Evolutionary conservation across 2,113 vertebrate species (phyloP).

Genomic region (Phoenicopterus ruber): DNA sequence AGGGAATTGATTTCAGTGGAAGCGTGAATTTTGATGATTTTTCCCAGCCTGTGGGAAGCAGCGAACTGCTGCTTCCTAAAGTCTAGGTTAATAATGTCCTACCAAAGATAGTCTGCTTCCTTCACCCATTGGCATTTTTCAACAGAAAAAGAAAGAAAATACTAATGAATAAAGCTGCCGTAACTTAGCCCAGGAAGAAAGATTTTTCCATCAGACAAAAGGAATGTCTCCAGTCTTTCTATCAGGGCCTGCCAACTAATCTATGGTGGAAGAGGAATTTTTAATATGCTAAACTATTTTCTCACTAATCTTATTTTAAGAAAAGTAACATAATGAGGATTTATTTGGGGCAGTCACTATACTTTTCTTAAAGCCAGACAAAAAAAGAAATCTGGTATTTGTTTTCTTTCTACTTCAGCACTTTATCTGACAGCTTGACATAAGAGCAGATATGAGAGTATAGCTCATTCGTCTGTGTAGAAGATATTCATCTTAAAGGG

Average conservation of each 20-base stretch:
- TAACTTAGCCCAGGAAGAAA: not conserved
- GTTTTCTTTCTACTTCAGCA: conserved; percentile 35
- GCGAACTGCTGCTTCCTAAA: not conserved
- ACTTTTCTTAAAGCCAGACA: not conserved
- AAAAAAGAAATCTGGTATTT: conserved; percentile 41
- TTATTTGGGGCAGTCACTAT: not conserved
- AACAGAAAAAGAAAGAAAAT: not conserved
- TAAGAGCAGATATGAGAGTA: not conserved
- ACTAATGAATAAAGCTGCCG: not conserved
- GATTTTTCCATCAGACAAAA: conserved; percentile 12
- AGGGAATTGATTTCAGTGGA: not conserved
- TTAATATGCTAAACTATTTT: conserved; percentile 4
- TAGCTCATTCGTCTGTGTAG: not conserved
- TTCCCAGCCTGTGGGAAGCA: not conserved
- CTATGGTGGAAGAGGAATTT: not conserved
- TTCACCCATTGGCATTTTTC: not conserved
- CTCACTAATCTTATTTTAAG: conserved; percentile 29
- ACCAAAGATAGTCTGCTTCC: not conserved
- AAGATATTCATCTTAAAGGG: not conserved
- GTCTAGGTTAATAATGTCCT: not conserved
- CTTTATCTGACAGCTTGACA: conserved; percentile 12
- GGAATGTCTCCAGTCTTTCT: not conserved
- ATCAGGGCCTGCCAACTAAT: not conserved
- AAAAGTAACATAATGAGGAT: conserved; percentile 18
- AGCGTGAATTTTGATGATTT: not conserved